Conservation (phyloP, 2,113 vertebrate species). For the Dryoscopus gambensis region DNA sequence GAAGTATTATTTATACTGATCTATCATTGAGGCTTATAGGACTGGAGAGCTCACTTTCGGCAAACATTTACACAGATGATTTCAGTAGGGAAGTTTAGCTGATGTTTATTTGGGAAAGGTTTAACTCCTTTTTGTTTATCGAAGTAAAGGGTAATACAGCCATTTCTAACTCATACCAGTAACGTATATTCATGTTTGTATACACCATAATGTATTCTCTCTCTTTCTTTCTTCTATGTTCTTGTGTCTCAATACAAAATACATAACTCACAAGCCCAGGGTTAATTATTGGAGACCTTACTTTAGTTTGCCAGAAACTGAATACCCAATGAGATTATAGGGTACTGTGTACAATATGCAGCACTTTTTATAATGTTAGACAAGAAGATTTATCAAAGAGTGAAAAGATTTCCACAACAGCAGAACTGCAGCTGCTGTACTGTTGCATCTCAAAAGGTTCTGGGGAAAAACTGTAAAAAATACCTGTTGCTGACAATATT, state of each 20-base stretch:
- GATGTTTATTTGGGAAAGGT: background rate
- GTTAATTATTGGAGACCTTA: background rate
- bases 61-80: background rate
- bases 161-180: background rate
- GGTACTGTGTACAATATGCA: background rate
- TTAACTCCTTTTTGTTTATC: background rate
- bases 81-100: background rate
- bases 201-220: background rate
- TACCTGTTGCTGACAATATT: conserved; percentile 32
- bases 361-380: background rate
- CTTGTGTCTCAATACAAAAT: background rate
- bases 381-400: background rate
- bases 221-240: background rate
- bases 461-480: background rate
- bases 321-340: background rate
- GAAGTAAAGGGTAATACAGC: background rate
- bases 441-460: background rate
- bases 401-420: background rate
- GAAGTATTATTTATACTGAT: background rate
- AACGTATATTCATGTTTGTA: background rate
- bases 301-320: background rate
- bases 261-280: background rate
- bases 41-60: background rate
- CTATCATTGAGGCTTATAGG: background rate
- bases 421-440: background rate